Percentiles rank a stretch among this genome's conserved stretches.
Evolutionary conservation across 2,113 vertebrate species (phyloP).

Genomic region (Pelecanoides urinatrix): DNA sequence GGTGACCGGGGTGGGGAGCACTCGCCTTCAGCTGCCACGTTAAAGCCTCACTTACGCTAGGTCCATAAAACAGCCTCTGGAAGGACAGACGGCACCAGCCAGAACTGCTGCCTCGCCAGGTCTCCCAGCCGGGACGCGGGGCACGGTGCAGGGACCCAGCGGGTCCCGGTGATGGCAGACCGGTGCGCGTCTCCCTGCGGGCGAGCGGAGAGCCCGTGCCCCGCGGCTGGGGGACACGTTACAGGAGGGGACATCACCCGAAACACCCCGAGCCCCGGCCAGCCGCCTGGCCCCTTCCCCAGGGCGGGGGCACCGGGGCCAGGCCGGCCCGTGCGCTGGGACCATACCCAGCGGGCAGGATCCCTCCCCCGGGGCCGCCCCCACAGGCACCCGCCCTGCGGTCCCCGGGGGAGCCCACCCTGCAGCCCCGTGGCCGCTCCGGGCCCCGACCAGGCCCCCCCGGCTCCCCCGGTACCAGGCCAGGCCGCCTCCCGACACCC

Average conservation of each 20-base stretch:
- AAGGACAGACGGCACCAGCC: not conserved
- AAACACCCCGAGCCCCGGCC: not conserved
- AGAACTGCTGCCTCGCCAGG: accelerated
- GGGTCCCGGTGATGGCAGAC: not conserved
- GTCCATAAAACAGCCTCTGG: no score
- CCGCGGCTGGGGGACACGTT: no score
- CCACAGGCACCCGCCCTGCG: not conserved
- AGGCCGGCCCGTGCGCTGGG: not conserved
- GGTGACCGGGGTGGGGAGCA: not conserved
- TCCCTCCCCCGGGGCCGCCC: no score
- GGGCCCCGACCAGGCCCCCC: not conserved
- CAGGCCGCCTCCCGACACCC: not conserved
- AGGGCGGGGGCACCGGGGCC: not conserved
- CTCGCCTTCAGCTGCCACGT: accelerated
- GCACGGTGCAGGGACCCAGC: not conserved
- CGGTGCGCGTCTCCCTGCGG: not conserved
- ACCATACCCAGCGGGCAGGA: no score
- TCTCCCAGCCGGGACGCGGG: accelerated
- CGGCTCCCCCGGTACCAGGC: not conserved
- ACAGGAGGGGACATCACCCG: not conserved
- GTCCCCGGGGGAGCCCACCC: accelerated
- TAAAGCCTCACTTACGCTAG: accelerated
- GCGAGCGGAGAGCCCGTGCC: not conserved
- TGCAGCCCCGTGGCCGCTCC: not conserved
- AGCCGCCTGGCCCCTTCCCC: not conserved